Evolutionary conservation across 2,888 invertebrate genomes (phyloP), one percentile per base, ranked within the genome.

Genomic region (Caenorhabditis plicata): DNA sequence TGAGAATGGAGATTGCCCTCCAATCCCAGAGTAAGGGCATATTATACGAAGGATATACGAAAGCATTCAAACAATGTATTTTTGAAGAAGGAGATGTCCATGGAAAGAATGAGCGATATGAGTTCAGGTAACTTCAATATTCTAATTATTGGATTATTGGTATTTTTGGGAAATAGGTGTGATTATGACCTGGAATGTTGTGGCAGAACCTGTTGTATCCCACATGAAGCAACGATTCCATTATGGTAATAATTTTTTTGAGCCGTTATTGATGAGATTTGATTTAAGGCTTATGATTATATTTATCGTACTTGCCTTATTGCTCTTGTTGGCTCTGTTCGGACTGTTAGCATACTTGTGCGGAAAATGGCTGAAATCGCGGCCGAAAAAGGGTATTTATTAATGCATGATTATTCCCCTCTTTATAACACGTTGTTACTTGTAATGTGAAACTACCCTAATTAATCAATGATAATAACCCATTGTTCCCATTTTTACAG

Each of bases 51-150:
- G 80, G 80, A 25, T 77, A 77, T 58, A 54, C 60, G n/a, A 68
- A 75, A 38, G 73, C 72, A 29, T 79, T 79, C 66, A 68, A 64
- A 23, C 67, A 71, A 50, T 79, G 79, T 61, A 64, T 79, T 44
- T 80, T 73, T 55, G 79, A 79, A 45, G 79, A 79, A 43, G 72
- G 73, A 26, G 67, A 64, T 43, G 73, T 79, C 22, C 61, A 69
- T 43, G 79, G 79, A 19, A 66, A 67, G 40, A 79, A 79, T 52
- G 79, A 79, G 63, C 70, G 79, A 57, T 79, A 79, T 66, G 79
- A 75, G 50, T 74, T 73, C 55, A 69, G 74, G 74, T 73, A 29
- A 23, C 29, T n/a, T n/a, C n/a, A n/a, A n/a, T n/a, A n/a, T 45
- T 49, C 11, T 38, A 3, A 15, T 36, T 32, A n/a, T 20, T 26